Base-by-base conservation (phyloP, 2,113 vertebrate genomes). In the Rissa tridactyla region DNA sequence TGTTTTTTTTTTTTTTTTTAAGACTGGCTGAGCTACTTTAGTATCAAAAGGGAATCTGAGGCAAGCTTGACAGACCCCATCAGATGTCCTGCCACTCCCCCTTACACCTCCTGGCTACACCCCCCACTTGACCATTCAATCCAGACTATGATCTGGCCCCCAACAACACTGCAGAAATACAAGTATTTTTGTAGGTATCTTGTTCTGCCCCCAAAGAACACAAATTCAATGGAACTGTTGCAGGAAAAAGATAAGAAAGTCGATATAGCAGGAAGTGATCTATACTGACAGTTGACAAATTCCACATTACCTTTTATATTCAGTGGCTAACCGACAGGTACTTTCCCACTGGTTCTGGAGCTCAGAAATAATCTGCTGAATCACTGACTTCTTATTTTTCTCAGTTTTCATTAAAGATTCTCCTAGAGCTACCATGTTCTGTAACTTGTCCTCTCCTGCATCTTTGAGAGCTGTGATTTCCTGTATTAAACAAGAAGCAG, bases 381-480 rank as follows among this genome's bases (percentile, higher is more conserved):
- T 29, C 47, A 83, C 4, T 0, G 69, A 22, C 11, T 82, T 78
- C 66, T 92, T 86, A 4, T 34, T 69, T 81, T 65, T 82, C 71
- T 96, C 84, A 30, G 73, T 81, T 81, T 38, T 90, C 71, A 95
- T 73, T 68, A 97, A 36, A 36, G 42, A 51, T 85, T 96, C 91
- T 21, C 96, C 96, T 69, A 97, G 64, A 79, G 71, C 71, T 65
- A 81, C 16, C 30, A 98, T 15, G 30, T 58, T 87, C 88, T 98
- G 95, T 83, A 98, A 85, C 95, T 97, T 98, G 75, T 90, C 82
- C 15, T 98, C 96, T 44, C 97, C 98, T 91, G 96, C 95, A 30
- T 96, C 94, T 73, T 93, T 98, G n/a, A 98, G 96, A 82, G 88
- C 86, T 90, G 94, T 93, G 65, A 98, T 98, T 97, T 97, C 98